Evolutionary conservation across 2,888 invertebrate genomes (phyloP), one percentile per base, ranked within the genome.

Genomic region (Mimachlamys varia): DNA sequence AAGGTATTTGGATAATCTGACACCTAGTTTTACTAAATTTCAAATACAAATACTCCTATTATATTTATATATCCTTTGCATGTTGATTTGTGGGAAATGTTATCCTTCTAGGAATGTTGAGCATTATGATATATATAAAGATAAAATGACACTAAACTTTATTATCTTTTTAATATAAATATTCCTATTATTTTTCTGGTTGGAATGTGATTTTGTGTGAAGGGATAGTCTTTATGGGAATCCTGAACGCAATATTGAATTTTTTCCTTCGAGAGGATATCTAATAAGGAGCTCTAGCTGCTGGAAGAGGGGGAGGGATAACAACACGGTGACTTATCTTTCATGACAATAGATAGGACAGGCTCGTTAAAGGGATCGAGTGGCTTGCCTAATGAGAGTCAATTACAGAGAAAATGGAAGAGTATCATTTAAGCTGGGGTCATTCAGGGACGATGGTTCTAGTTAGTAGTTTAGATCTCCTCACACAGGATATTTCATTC

Each of bases 361-460:
- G 76, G 76, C 76, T 76, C 76, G 76, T 76, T 76, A 76, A 76
- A 76, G 76, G 27, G 76, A 76, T 76, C 76, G 76, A 76, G 76
- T 76, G 76, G 76, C 76, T 13, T 33, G 76, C 76, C 33, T 76
- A 76, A 76, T 76, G 76, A 76, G 76, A 33, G 76, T 76, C 76
- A 76, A 76, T 76, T 76, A 76, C 76, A 76, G 76, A 76, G 76
- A 76, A 76, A 76, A 76, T 27, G 76, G 76, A 76, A 76, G 76
- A 76, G 76, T 76, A 76, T 76, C 76, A 76, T 27, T 76, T 76
- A 76, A 76, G 22, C 76, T 76, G 33, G 76, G 76, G 76, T 76
- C 76, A 76, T 76, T 27, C 27, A 27, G 76, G 76, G 76, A 76
- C 76, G 76, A 76, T 76, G 76, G 76, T 76, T 7, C 7, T 76